Conservation (phyloP, 1,140 invertebrate genomes). For the Drosophila guanche region DNA sequence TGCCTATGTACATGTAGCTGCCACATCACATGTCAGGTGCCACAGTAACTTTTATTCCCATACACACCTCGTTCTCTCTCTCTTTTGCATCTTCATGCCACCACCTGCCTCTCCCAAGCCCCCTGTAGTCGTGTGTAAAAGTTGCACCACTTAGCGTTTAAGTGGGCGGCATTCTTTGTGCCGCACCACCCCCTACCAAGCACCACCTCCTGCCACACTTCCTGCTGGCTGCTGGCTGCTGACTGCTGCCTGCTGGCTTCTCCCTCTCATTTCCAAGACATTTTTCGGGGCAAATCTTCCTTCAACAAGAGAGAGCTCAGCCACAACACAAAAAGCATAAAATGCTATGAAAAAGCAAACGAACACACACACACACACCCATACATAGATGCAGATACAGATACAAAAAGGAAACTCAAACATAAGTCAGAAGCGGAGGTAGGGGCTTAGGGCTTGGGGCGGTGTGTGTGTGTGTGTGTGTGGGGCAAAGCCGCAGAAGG, state of each 20-base stretch:
- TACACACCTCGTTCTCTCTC: conserved; percentile 4
- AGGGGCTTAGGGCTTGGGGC: not conserved
- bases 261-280: conserved; percentile 52
- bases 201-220: not conserved
- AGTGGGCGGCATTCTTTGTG: conserved; percentile 68
- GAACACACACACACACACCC: conserved; percentile 44
- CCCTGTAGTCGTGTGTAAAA: conserved; percentile 23
- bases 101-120: conserved; percentile 19
- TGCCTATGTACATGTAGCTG: conserved; percentile 5
- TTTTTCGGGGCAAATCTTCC: conserved; percentile 72
- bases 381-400: conserved; percentile 12
- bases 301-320: conserved; percentile 66
- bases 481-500: conserved; percentile 65
- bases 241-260: not conserved
- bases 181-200: not conserved
- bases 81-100: conserved; percentile 11
- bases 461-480: conserved; percentile 11
- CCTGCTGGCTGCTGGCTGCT: not conserved
- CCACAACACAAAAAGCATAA: conserved; percentile 71
- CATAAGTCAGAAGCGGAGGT: conserved; percentile 2
- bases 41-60: conserved; percentile 21
- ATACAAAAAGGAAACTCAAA: conserved; percentile 21
- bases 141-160: conserved; percentile 78
- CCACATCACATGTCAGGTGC: conserved; percentile 45
- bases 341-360: conserved; percentile 81